Conservation (phyloP, 1,140 invertebrate species). For the Zaprionus ornatus region DNA sequence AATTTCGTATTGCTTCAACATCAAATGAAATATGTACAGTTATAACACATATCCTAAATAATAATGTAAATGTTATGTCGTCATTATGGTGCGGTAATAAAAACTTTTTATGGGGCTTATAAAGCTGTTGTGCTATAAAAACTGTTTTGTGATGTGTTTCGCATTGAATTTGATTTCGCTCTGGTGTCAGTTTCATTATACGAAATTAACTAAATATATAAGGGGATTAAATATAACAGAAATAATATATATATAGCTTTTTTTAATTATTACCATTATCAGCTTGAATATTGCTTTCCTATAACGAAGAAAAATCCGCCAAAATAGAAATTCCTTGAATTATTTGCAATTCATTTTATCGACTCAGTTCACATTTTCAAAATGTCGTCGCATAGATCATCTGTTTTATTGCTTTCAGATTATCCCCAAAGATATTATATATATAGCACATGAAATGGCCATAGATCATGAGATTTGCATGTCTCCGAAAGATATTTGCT, state of each 20-base stretch:
- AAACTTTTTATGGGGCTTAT: constrained; percentile 66
- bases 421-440: constrained; percentile 17
- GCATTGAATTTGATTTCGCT: neutral
- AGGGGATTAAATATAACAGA: too few species aligned
- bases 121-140: constrained; percentile 50
- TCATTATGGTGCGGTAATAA: constrained; percentile 26
- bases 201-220: neutral
- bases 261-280: too few species aligned
- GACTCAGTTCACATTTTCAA: neutral
- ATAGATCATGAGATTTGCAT: constrained; percentile 54
- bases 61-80: constrained; percentile 9
- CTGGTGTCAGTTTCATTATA: neutral
- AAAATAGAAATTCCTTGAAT: constrained; percentile 8
- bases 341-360: neutral
- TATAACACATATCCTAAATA: neutral
- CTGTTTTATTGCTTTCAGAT: neutral
- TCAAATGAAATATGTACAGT: neutral
- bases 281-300: too few species aligned
- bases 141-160: constrained; percentile 14
- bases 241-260: too few species aligned
- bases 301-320: too few species aligned
- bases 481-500: neutral
- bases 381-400: constrained; percentile 3
- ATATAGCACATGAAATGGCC: constrained; percentile 45
- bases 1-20: constrained; percentile 41